phyloP scores from a whole-genome alignment of 2,113 vertebrate species.

The Lophius piscatorius region DNA sequence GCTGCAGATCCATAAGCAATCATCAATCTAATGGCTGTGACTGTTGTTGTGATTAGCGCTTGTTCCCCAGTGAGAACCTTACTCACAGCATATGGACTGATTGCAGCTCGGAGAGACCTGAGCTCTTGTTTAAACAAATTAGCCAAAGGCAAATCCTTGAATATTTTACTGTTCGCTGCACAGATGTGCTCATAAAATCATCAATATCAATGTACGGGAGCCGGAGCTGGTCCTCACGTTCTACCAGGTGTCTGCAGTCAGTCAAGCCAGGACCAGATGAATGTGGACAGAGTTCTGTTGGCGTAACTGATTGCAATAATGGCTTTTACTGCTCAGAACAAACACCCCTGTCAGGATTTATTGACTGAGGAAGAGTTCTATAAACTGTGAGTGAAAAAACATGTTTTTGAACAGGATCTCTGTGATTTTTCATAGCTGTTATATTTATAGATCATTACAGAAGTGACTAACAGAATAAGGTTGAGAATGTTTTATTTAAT shows the following conservation, averaged over 20 bases:
- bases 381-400: slow-evolving; percentile 16
- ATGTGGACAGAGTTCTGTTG: slow-evolving; percentile 29
- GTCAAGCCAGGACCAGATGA: slow-evolving; percentile 22
- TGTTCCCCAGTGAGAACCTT: slow-evolving; percentile 32
- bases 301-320: slow-evolving; percentile 42
- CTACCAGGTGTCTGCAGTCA: slow-evolving; percentile 66
- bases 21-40: slow-evolving; percentile 46
- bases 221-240: slow-evolving; percentile 15
- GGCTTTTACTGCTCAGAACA: slow-evolving; percentile 14
- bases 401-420: neutral
- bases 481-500: neutral
- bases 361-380: slow-evolving; percentile 12
- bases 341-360: slow-evolving; percentile 18
- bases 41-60: slow-evolving; percentile 52
- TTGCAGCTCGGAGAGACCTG: slow-evolving; percentile 24
- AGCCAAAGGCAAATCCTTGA: slow-evolving; percentile 46
- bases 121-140: slow-evolving; percentile 75
- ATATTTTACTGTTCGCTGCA: slow-evolving; percentile 58
- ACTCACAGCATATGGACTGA: slow-evolving; percentile 56
- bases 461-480: neutral
- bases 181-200: slow-evolving; percentile 62
- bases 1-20: slow-evolving; percentile 44
- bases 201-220: slow-evolving; percentile 65
- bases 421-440: slow-evolving; percentile 4
- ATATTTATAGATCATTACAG: neutral